phyloP scores from a whole-genome alignment of 1,140 invertebrate species.

The Chelonus insularis region DNA sequence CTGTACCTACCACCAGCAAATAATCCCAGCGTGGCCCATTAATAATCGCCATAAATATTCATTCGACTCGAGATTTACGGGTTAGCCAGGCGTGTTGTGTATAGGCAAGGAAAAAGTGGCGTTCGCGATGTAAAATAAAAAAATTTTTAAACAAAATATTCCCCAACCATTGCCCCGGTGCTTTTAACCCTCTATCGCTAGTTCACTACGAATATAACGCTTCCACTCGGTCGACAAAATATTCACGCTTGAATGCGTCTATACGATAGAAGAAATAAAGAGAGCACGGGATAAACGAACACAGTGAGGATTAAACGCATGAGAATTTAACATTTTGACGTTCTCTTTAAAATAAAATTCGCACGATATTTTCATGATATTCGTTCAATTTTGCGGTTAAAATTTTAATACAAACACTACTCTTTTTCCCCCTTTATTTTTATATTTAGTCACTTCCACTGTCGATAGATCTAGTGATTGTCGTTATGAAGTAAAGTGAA shows the following conservation, averaged over 20 bases:
- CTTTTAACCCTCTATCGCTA: neutral
- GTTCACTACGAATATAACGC: constrained; percentile 4
- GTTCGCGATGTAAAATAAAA: neutral
- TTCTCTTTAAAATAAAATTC: neutral
- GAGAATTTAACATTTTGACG: constrained; percentile 12
- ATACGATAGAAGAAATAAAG: neutral
- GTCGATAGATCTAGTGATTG: no score
- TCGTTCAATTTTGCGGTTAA: no score
- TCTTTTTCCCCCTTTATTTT: no score
- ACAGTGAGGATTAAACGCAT: constrained; percentile 10
- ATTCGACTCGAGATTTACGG: constrained; percentile 43
- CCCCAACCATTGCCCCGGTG: neutral
- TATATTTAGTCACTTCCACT: no score
- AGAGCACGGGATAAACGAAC: neutral
- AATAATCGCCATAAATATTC: constrained; percentile 50
- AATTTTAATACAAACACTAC: no score
- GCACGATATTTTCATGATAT: constrained; percentile 2
- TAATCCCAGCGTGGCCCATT: constrained; percentile 45
- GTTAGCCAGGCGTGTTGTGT: constrained; percentile 17
- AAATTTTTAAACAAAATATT: neutral
- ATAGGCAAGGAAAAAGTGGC: neutral
- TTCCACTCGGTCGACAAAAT: neutral
- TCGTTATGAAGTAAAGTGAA: no score
- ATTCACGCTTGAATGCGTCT: neutral
- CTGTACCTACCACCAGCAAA: constrained; percentile 30